phyloP scores from a whole-genome alignment of 2,888 invertebrate species.

The Rutpela maculata region DNA sequence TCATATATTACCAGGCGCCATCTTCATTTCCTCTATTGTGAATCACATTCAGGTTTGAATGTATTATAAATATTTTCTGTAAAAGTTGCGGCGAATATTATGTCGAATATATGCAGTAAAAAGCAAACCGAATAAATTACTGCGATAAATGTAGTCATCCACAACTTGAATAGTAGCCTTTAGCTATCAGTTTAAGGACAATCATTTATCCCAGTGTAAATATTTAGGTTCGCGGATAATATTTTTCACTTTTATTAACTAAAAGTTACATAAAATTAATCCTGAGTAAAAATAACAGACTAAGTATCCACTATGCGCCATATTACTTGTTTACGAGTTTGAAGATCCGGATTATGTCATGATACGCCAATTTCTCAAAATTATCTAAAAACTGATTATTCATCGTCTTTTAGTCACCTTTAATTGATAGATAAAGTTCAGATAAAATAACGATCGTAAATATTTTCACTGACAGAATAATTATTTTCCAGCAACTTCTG shows the following conservation, averaged over 20 bases:
- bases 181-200: not conserved
- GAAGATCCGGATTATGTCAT: not conserved
- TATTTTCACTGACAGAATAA: conserved; percentile 8
- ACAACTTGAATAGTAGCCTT: not conserved
- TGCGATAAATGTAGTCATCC: not conserved
- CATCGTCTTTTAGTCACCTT: conserved; percentile 4
- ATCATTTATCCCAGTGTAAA: not conserved
- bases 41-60: no score
- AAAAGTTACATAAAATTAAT: not conserved
- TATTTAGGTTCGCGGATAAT: not conserved
- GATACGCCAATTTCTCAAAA: not conserved
- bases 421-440: conserved; percentile 2
- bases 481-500: conserved; percentile 1
- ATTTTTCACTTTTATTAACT: not conserved
- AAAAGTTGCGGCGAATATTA: not conserved
- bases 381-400: conserved; percentile 2
- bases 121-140: not conserved
- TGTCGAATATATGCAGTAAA: not conserved
- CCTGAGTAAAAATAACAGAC: not conserved
- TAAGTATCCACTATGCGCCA: not conserved
- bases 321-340: not conserved
- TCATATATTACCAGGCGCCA: no score
- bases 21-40: no score
- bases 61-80: no score
- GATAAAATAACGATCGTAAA: conserved; percentile 9